These are phyloP conservation scores for Silurus glanis DNA, from an alignment of 2,113 vertebrate genomes.

Conservation along the genomic window DNA sequence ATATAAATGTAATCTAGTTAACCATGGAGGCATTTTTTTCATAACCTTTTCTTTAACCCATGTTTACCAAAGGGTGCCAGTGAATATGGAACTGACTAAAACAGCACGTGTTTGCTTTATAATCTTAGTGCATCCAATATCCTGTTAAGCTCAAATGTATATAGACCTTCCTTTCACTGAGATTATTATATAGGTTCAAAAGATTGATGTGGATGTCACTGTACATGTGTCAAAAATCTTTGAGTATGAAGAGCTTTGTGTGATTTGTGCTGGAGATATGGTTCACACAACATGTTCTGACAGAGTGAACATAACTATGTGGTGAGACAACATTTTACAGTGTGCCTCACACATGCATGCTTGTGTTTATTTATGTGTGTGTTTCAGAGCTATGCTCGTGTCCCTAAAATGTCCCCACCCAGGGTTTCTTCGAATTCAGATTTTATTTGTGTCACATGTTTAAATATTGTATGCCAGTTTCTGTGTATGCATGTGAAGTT, in stretches of 20 bases:
- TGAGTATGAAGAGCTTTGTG: not conserved
- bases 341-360: constrained; percentile 13
- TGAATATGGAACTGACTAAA: not conserved
- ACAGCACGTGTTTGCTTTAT: not conserved
- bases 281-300: constrained; percentile 44
- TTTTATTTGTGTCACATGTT: not conserved
- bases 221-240: not conserved
- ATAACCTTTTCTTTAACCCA: not conserved
- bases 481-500: not conserved
- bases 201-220: not conserved
- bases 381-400: not conserved
- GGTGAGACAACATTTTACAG: constrained; percentile 43
- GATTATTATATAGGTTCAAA: not conserved
- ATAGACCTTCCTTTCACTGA: not conserved
- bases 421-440: not conserved
- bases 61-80: not conserved
- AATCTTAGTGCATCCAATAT: not conserved
- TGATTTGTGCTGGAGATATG: constrained; percentile 13
- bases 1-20: not conserved
- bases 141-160: not conserved
- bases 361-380: not conserved
- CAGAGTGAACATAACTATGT: constrained; percentile 35
- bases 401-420: not conserved
- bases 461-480: not conserved
- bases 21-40: not conserved